Conservation (phyloP, 2,888 invertebrate genomes). For the Agelastica alni region DNA sequence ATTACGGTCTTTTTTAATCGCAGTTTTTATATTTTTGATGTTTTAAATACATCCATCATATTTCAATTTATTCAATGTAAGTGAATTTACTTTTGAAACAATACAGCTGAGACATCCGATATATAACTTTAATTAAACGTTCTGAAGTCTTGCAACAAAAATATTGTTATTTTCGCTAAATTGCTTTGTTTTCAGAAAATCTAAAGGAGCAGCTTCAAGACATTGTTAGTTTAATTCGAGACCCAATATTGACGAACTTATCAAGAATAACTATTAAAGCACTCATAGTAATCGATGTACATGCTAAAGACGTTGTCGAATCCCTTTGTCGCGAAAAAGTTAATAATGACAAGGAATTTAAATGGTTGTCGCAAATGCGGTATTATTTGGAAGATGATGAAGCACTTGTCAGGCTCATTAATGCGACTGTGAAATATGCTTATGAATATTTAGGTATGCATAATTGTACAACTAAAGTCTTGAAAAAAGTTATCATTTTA, state of each 20-base stretch:
- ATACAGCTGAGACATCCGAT: too few relatives aligned
- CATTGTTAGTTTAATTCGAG: constrained; percentile 73
- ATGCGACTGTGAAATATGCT: constrained; percentile 77
- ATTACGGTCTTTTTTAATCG: too few relatives aligned
- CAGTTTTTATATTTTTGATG: too few relatives aligned
- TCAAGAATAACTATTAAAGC: constrained; percentile 79
- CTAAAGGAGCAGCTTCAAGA: constrained; percentile 66
- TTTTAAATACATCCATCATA: neutral
- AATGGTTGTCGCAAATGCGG: constrained; percentile 79
- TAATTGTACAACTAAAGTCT: too few relatives aligned
- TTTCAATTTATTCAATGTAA: constrained; percentile 4
- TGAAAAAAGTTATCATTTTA: too few relatives aligned
- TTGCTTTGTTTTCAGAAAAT: constrained; percentile 7
- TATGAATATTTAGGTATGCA: constrained; percentile 75
- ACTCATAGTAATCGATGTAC: constrained; percentile 83
- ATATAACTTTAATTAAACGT: too few relatives aligned
- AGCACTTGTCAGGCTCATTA: constrained; percentile 73
- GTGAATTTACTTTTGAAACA: too few relatives aligned
- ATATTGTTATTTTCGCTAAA: too few relatives aligned
- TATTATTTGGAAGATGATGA: constrained; percentile 76
- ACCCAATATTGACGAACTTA: constrained; percentile 71
- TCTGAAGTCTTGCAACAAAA: too few relatives aligned
- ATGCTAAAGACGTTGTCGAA: constrained; percentile 79
- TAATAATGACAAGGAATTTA: constrained; percentile 75
- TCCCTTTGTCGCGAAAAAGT: constrained; percentile 68